A percentile compares a stretch with the other conserved stretches of the same genome.
phyloP scores from a whole-genome alignment of 2,797 vertebrate genomes.

The Cygnus olor region DNA sequence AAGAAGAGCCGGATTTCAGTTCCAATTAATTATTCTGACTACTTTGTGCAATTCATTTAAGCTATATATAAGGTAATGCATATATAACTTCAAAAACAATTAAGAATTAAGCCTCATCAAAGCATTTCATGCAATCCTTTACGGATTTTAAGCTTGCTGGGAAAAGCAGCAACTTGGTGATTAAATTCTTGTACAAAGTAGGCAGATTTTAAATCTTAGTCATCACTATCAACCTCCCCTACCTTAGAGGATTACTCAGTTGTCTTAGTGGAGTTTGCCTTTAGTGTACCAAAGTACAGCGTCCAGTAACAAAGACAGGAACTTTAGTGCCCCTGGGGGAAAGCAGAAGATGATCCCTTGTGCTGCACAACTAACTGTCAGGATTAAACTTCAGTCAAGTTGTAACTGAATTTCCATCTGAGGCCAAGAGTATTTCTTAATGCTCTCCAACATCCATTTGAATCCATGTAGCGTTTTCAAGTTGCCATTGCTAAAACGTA shows the following conservation, averaged over 20 bases:
- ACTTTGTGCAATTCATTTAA: not conserved
- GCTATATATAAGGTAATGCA: not conserved
- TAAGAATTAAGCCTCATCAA: not conserved
- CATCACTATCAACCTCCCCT: not conserved
- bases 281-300: not conserved
- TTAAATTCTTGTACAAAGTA: not conserved
- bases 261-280: not conserved
- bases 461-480: not conserved
- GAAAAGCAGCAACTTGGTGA: not conserved
- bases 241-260: slow-evolving; percentile 1
- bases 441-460: not conserved
- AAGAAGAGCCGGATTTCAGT: not conserved
- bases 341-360: not conserved
- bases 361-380: not conserved
- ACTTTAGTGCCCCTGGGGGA: not conserved
- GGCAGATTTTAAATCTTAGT: not conserved
- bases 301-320: not conserved
- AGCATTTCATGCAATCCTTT: not conserved
- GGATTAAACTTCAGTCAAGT: slow-evolving; percentile 15
- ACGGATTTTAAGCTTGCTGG: not conserved
- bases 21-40: not conserved
- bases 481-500: not conserved
- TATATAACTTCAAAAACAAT: not conserved
- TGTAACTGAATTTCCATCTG: not conserved
- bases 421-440: not conserved